Evolutionary conservation across 1,140 invertebrate species (phyloP).

Genomic region (Zaprionus africanus): DNA sequence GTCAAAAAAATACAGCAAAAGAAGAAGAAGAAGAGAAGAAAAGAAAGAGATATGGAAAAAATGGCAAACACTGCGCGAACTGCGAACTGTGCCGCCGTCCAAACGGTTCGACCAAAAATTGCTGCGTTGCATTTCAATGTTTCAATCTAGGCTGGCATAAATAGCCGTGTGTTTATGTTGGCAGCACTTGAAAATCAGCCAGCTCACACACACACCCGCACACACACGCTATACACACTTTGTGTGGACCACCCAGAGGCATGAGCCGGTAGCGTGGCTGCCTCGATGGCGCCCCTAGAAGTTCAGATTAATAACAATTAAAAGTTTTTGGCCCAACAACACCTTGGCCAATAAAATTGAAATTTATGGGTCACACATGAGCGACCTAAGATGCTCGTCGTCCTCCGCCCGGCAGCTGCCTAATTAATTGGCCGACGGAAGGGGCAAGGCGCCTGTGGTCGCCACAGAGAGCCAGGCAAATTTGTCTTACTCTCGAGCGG

Average conservation of each 20-base stretch:
- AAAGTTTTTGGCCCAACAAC: conserved; percentile 60
- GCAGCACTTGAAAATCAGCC: conserved; percentile 72
- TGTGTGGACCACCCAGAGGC: conserved; percentile 60
- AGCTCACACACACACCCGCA: conserved; percentile 41
- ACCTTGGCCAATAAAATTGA: conserved; percentile 80
- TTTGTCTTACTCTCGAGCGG: conserved; percentile 62
- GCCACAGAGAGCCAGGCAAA: conserved; percentile 52
- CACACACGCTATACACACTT: conserved; percentile 37
- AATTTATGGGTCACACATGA: conserved; percentile 81
- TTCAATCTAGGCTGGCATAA: conserved; percentile 63
- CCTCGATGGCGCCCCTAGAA: conserved; percentile 14
- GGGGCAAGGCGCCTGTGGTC: conserved; percentile 45
- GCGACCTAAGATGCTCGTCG: conserved; percentile 27
- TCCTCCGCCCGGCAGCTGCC: conserved; percentile 23
- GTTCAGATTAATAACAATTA: conserved; percentile 81
- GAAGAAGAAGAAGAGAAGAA: neutral
- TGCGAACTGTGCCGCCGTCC: conserved; percentile 13
- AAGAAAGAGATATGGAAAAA: neutral
- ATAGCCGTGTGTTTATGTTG: conserved; percentile 78
- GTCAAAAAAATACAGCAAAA: conserved; percentile 38
- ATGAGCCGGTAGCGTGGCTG: neutral
- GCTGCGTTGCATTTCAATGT: conserved; percentile 69
- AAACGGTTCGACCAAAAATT: conserved; percentile 31
- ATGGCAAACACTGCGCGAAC: conserved; percentile 25
- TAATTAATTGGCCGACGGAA: conserved; percentile 67